Conservation (phyloP, 2,113 vertebrate genomes). For the Sigmodon hispidus region DNA sequence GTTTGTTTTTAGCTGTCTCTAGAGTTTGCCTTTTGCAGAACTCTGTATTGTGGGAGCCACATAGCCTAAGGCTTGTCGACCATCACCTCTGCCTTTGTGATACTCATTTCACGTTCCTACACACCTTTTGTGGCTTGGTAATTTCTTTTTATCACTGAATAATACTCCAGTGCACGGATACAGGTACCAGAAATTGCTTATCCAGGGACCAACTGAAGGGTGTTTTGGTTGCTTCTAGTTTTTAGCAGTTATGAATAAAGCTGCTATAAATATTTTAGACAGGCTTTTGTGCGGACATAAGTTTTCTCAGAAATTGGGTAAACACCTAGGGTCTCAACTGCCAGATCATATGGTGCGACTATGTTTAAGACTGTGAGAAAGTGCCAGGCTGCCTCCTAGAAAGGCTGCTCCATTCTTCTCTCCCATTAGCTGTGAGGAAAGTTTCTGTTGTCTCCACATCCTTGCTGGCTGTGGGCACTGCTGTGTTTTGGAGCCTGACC, state of each 20-base stretch:
- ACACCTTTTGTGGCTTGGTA: fast-evolving
- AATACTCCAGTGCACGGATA: fast-evolving
- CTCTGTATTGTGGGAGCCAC: fast-evolving
- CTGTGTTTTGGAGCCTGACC: not conserved
- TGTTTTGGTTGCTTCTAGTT: not conserved
- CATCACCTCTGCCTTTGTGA: fast-evolving
- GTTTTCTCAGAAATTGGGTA: constrained; percentile 29
- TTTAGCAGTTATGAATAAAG: not conserved
- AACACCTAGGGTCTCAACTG: constrained; percentile 23
- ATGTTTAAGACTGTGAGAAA: not conserved
- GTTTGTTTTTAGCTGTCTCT: too few relatives aligned
- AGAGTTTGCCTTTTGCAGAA: not conserved
- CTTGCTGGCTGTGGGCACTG: fast-evolving
- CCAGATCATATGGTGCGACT: not conserved
- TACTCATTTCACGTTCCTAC: fast-evolving
- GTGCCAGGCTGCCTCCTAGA: not conserved
- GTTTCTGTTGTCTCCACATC: fast-evolving
- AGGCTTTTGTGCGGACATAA: constrained; percentile 33
- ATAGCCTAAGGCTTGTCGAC: fast-evolving
- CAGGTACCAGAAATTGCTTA: not conserved
- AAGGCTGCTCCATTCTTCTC: fast-evolving
- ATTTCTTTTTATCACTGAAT: not conserved
- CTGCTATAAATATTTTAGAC: not conserved
- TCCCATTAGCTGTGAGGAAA: fast-evolving
- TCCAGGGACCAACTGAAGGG: fast-evolving